phyloP scores from a whole-genome alignment of 2,888 invertebrate species.

The Napeogenes sylphis region DNA sequence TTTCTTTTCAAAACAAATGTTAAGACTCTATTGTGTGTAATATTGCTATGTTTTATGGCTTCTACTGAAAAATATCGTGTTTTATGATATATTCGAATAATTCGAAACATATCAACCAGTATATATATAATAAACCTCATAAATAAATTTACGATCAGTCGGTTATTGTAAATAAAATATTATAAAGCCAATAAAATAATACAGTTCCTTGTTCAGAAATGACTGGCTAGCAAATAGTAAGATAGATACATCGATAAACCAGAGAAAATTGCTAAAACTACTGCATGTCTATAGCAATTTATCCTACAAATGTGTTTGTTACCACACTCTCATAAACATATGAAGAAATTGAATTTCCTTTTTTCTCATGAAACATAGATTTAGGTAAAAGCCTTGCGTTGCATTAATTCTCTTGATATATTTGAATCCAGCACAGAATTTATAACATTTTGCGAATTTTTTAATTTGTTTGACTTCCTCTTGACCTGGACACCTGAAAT shows the following conservation, averaged over 20 bases:
- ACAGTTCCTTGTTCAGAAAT: no score
- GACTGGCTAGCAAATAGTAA: neutral
- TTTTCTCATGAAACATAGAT: slow-evolving; percentile 41
- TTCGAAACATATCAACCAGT: no score
- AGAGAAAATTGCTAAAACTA: slow-evolving; percentile 19
- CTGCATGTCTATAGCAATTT: slow-evolving; percentile 44
- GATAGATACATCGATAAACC: slow-evolving; percentile 17
- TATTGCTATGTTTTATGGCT: no score
- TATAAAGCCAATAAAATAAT: no score
- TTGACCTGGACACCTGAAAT: neutral
- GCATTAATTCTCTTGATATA: slow-evolving; percentile 35
- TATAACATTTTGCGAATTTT: slow-evolving; percentile 1
- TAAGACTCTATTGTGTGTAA: no score
- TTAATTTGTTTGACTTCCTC: neutral
- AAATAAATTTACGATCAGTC: no score
- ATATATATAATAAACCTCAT: no score
- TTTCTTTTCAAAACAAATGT: no score
- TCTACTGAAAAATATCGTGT: no score
- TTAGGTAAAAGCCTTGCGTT: slow-evolving; percentile 44
- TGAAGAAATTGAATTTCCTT: slow-evolving; percentile 35
- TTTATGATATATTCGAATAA: no score
- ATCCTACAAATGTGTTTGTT: slow-evolving; percentile 44
- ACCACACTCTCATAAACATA: slow-evolving; percentile 27
- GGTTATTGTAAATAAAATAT: no score
- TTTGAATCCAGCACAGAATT: slow-evolving; percentile 1